phyloP scores from a whole-genome alignment of 1,140 invertebrate genomes.

The Achroia grisella region DNA sequence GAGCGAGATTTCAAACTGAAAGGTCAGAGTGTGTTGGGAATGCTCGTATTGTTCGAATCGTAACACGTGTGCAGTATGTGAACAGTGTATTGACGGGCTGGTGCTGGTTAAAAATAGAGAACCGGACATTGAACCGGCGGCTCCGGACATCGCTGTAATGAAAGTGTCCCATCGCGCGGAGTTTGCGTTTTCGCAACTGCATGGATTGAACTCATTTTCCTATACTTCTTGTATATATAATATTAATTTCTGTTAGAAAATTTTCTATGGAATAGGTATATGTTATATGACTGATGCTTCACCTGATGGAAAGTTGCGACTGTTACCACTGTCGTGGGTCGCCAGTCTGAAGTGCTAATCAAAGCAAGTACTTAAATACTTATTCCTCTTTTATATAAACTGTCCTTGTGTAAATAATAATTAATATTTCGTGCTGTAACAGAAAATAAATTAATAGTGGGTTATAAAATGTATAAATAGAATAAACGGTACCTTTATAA shows the following conservation, averaged over 20 bases:
- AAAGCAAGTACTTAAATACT: conserved; percentile 8
- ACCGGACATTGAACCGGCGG: conserved; percentile 58
- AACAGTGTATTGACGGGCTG: conserved; percentile 19
- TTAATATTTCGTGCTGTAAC: no score
- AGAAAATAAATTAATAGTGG: no score
- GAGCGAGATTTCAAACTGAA: conserved; percentile 13
- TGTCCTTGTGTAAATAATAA: no score
- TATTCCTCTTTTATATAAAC: neutral
- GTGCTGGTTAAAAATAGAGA: conserved; percentile 54
- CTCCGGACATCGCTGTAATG: conserved; percentile 51
- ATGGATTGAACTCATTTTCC: conserved; percentile 16
- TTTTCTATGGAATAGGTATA: no score
- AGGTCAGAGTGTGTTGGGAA: conserved; percentile 27
- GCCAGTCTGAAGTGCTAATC: no score
- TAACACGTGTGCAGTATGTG: conserved; percentile 36
- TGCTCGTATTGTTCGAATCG: conserved; percentile 36
- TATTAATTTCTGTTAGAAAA: no score
- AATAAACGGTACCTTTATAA: no score
- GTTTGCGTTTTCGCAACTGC: conserved; percentile 26
- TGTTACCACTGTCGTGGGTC: no score
- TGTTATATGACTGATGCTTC: no score
- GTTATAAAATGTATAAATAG: no score
- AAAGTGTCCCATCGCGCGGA: conserved; percentile 46
- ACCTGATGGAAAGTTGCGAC: no score
- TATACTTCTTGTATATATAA: neutral